Evolutionary conservation across 92 coral and sea anemone species (phyloP), one percentile per base, ranked within the genome.

Genomic region (Ricordea florida): DNA sequence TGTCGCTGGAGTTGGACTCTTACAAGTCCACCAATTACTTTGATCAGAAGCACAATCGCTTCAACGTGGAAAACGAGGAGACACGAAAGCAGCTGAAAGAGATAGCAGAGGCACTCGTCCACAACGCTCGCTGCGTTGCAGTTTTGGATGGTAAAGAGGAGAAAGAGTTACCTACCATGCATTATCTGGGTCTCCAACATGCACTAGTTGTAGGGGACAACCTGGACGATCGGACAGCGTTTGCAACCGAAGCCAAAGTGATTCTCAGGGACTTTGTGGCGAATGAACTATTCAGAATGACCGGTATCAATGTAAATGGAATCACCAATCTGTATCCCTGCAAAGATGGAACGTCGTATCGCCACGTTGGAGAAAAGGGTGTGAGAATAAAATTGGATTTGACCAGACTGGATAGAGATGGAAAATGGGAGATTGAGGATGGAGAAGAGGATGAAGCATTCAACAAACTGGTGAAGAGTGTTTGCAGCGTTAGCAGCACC

Each of bases 1-100:
- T 82, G 36, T 76, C 84, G 16, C 68, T 82, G 15, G 87, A 82
- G 47, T 85, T 82, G 1, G 87, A 62, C 61, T 77, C 85, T 69
- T 82, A 82, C 87, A 82, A 82, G 52, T 82, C 87, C 27, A 82
- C 87, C 44, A 82, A 64, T 68, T 82, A 82, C 58, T 82, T 82
- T 43, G 27, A 56, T 24, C 87, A 82, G 77, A 68, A 57, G 35
- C 87, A 76, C 69, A 82, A 82, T 25, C 85, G 87, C 65, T 82
- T 82, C 30, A 59, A 82, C 32, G 85, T 82, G 18, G 33, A 21
- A 18, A 76, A 82, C 27, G 45, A 10, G 15, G 14, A 68, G 3
- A 82, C 87, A 8, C 25, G 85, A 34, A 27, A 13, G 28, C 61
- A 52, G 24, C 44, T 82, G 44, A 49, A 33, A n/a, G 40, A 45